Percentiles rank a stretch among this genome's conserved stretches.
Evolutionary conservation across 2,888 invertebrate genomes (phyloP).

Genomic region (Pandemis heparana): DNA sequence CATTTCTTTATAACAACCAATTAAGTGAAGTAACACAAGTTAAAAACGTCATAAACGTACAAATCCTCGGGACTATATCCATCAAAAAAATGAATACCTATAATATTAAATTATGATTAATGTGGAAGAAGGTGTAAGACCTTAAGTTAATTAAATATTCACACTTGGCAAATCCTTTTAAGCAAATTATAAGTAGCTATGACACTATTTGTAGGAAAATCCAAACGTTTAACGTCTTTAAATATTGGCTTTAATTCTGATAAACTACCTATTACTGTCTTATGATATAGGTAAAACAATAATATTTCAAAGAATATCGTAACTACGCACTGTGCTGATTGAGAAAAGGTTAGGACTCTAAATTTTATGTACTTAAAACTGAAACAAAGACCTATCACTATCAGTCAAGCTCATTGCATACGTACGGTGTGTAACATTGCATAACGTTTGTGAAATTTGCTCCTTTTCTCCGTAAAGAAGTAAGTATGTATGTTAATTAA

Average conservation of each 20-base stretch:
- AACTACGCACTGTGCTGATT: slow-evolving; percentile 2
- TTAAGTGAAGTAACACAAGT: not conserved
- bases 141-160: not conserved
- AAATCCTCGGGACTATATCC: not conserved
- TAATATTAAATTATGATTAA: not conserved
- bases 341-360: slow-evolving; percentile 8
- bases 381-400: slow-evolving; percentile 9
- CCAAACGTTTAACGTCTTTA: not conserved
- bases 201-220: not conserved
- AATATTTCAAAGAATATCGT: not conserved
- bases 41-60: not conserved
- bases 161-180: not conserved
- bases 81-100: not conserved
- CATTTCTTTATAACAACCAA: not conserved
- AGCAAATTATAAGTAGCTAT: not conserved
- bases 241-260: not conserved
- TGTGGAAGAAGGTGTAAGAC: not conserved
- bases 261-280: not conserved
- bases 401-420: not conserved
- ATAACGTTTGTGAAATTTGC: not conserved
- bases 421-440: slow-evolving; percentile 7
- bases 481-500: slow-evolving; percentile 10
- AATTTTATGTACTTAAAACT: not conserved
- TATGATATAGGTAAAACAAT: not conserved
- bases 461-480: not conserved